Base-by-base conservation (phyloP, 2,797 vertebrate genomes). In the Hoplostethus atlanticus region DNA sequence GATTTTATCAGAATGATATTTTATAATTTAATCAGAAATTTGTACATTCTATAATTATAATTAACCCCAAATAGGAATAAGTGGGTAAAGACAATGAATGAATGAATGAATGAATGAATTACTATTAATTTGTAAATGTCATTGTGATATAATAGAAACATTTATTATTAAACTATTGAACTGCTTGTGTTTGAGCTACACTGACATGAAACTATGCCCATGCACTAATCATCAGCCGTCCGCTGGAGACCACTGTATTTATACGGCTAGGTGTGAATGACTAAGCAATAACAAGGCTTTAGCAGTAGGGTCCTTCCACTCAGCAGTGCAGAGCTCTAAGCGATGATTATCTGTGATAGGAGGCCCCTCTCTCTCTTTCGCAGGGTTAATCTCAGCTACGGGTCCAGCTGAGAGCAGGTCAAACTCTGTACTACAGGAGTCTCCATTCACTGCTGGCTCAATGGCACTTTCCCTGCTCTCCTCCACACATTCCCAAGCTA, bases 311-410 rank as follows among this genome's bases (percentile, higher is more conserved):
- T 76, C 67, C 34, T 71, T 77, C 31, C 76, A 5, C 76, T 77
- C 73, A 60, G 81, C 21, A 0, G 69, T 0, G 11, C 65, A 50
- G 64, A 28, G 10, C 69, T 89, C 47, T 83, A 47, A 77, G 55
- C 47, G 50, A 17, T 64, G 77, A 82, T 84, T 71, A 80, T 75
- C 64, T 76, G 59, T 75, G 70, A 73, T 60, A 51, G 66, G 65
- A 78, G 64, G 59, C 64, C 75, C 46, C 38, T 71, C 30, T 62
- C 31, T 79, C 56, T 78, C 17, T 64, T 58, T 74, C 40, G 9
- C 62, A 44, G 55, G 68, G 73, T 64, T 83, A 67, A 86, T 83
- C 71, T 76, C 51, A 60, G 68, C 58, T 65, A 1, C 48, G 60
- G 57, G 17, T 47, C 65, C 34, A 75, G 69, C 73, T 75, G 68